These are phyloP conservation scores for Misgurnus anguillicaudatus DNA, from an alignment of 2,113 vertebrate genomes.

Conservation along the genomic window DNA sequence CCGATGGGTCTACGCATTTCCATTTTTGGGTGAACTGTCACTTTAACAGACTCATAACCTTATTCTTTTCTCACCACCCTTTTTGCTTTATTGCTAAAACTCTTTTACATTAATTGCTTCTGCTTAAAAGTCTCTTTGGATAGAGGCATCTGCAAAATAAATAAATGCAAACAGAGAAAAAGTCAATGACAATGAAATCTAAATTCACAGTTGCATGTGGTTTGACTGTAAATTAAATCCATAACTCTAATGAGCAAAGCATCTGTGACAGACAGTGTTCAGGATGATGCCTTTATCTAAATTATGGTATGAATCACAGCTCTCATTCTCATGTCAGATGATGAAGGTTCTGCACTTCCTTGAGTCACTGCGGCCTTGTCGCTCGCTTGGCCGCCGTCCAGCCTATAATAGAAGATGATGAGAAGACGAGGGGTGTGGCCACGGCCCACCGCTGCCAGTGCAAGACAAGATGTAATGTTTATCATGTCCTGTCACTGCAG, in stretches of 20 bases:
- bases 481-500: constrained; percentile 19
- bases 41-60: too few relatives aligned
- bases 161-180: too few relatives aligned
- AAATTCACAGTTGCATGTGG: neutral
- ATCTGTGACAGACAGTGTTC: constrained; percentile 16
- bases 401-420: constrained; percentile 14
- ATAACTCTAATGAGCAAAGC: constrained; percentile 34
- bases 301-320: constrained; percentile 24
- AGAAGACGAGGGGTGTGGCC: constrained; percentile 2
- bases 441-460: neutral
- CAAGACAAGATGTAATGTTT: constrained; percentile 26
- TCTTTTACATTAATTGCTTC: too few relatives aligned
- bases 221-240: constrained; percentile 22
- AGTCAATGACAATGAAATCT: neutral
- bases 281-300: constrained; percentile 24
- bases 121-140: too few relatives aligned
- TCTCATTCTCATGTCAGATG: constrained; percentile 26
- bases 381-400: neutral
- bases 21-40: too few relatives aligned
- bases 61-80: too few relatives aligned
- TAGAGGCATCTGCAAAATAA: too few relatives aligned
- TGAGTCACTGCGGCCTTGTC: constrained; percentile 5
- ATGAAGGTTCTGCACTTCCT: constrained; percentile 19
- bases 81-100: too few relatives aligned
- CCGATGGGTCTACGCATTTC: too few relatives aligned